These are phyloP conservation scores for Argya squamiceps DNA, from an alignment of 2,797 vertebrate genomes.

Conservation along the genomic window DNA sequence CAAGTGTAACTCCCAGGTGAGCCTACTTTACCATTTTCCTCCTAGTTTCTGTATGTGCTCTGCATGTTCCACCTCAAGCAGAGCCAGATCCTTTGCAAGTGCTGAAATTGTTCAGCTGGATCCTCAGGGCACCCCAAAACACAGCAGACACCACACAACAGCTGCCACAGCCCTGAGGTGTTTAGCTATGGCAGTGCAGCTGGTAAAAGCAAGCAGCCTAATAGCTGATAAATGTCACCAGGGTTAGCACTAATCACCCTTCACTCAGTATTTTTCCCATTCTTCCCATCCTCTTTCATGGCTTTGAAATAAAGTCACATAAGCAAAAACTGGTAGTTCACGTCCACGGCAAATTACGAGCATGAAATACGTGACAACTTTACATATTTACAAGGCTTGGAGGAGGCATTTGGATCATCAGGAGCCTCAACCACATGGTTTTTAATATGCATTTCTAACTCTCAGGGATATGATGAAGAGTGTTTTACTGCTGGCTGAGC, in stretches of 20 bases:
- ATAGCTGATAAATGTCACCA: neutral
- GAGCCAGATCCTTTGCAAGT: neutral
- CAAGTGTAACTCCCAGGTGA: slow-evolving; percentile 21
- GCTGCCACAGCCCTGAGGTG: neutral
- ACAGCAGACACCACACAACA: neutral
- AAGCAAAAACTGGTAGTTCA: neutral
- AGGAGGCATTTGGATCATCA: slow-evolving; percentile 8
- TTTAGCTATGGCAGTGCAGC: neutral
- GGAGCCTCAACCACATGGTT: neutral
- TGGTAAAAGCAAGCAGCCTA: neutral
- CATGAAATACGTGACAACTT: slow-evolving; percentile 10
- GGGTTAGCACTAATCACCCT: neutral
- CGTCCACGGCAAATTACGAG: neutral
- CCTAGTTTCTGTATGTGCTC: neutral
- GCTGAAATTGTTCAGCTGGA: neutral
- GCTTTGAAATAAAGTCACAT: neutral
- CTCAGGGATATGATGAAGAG: neutral
- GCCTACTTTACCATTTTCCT: neutral
- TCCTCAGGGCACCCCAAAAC: neutral
- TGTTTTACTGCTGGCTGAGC: slow-evolving; percentile 28
- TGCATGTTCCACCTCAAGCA: neutral
- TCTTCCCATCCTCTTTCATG: neutral
- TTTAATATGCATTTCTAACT: neutral
- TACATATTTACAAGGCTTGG: neutral
- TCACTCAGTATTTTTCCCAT: neutral